Evolutionary conservation across 2,888 invertebrate species (phyloP), one percentile per base, ranked within the genome.

Genomic region (Dasysyrphus tricinctus): DNA sequence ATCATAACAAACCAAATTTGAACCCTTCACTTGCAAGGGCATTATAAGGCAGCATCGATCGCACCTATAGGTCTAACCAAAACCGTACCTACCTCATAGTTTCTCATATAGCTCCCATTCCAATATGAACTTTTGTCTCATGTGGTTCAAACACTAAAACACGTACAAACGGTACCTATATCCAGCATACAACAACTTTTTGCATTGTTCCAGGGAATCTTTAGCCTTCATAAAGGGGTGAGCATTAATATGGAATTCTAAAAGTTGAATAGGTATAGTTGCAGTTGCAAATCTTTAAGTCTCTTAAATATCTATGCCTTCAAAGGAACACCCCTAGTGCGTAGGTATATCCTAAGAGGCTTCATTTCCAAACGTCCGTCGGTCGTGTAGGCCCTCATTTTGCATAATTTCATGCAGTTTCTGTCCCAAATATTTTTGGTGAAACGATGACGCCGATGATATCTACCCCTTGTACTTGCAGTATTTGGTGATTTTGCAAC

Each of bases 341-440:
- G 83, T 83, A 67, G 19, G 47, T 32, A 9, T 39, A 34, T 37
- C 24, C 51, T n/a, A 34, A 24, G 51, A 37, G 32, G 24, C 67
- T 57, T 51, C 59, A 72, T 54, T 44, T 49, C n/a, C 32, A 67
- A 32, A 24, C 67, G 70, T 24, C 39, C 29, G 24, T 24, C 16
- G 11, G 49, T 29, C 7, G 8, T 56, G 42, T 44, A 42, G 70
- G 37, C 39, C 42, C 65, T 80, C 69, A 69, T 80, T 85, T 80
- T 85, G 74, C 77, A 85, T 76, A 80, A 80, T 80, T 85, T 80
- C 81, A 85, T 85, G 85, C 81, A 76, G 56, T 81, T 77, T 67
- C 74, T 81, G 81, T 85, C 85, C 81, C 34, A 85, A 77, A 77
- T 81, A 85, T 81, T 81, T 81, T 85, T 74, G 61, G 77, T 77